Evolutionary conservation across 2,113 vertebrate genomes (phyloP).

Genomic region (Noturus placidus): DNA sequence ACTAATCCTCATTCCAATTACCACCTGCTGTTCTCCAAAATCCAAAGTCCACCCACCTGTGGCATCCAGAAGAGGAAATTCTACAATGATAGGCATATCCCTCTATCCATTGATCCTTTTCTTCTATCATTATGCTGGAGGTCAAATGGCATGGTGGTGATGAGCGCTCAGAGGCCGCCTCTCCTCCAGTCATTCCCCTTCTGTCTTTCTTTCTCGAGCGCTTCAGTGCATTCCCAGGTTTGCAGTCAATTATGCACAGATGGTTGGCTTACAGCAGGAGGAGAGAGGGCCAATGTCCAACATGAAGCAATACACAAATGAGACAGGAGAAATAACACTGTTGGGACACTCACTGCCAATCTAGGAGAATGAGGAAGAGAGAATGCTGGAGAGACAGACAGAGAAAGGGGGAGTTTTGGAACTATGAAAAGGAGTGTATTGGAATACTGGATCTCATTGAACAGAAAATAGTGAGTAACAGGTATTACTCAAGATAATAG

Average conservation of each 20-base stretch:
- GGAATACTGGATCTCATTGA: background rate
- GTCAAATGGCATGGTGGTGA: conserved; percentile 25
- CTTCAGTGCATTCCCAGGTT: conserved; percentile 35
- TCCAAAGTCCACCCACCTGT: conserved; percentile 33
- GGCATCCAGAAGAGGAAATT: conserved; percentile 13
- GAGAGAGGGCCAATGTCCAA: conserved; percentile 44
- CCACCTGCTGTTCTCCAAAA: conserved; percentile 26
- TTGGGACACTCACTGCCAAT: conserved; percentile 31
- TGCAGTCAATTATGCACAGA: conserved; percentile 57
- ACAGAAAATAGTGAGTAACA: background rate
- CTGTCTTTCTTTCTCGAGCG: conserved; percentile 24
- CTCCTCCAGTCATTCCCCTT: background rate
- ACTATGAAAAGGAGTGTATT: background rate
- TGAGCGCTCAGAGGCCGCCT: conserved; percentile 16
- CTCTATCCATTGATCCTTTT: background rate
- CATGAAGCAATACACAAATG: conserved; percentile 41
- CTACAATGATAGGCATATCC: background rate
- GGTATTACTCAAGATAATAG: background rate
- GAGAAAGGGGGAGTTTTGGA: background rate
- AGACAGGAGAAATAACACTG: conserved; percentile 46
- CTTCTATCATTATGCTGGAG: background rate
- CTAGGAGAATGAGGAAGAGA: background rate
- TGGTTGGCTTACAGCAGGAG: conserved; percentile 48
- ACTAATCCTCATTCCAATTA: conserved; percentile 42
- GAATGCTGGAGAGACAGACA: background rate